Percentiles rank a stretch among this genome's conserved stretches.
Evolutionary conservation across 2,113 vertebrate genomes (phyloP).

Genomic region (Sceloporus tristichus): DNA sequence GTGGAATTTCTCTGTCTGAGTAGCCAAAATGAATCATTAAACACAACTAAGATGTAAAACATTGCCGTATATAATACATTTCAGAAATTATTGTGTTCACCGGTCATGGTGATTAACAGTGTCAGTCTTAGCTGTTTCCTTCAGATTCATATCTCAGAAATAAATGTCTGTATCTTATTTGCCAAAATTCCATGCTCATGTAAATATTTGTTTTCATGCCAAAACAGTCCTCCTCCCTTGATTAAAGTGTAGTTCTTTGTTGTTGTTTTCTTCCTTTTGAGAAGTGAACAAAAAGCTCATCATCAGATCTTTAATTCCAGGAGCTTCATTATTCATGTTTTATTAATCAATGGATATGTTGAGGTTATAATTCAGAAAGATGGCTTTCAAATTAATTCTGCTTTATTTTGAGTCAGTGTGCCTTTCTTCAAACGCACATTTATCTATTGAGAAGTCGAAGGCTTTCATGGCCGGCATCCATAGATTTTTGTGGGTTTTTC

Average conservation of each 20-base stretch:
- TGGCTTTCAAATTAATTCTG: background rate
- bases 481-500: too few species aligned
- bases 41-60: constrained; percentile 2
- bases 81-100: background rate
- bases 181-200: constrained; percentile 14
- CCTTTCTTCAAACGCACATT: background rate
- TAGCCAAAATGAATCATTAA: background rate
- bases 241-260: background rate
- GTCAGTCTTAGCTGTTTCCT: background rate
- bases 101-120: constrained; percentile 5
- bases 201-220: background rate
- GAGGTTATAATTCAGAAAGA: background rate
- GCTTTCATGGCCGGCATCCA: too few species aligned
- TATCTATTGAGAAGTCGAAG: too few species aligned
- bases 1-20: background rate
- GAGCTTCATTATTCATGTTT: constrained; percentile 34
- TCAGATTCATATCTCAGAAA: constrained; percentile 13
- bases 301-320: background rate
- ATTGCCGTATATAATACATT: background rate
- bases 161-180: constrained; percentile 44
- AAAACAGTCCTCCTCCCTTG: background rate
- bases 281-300: constrained; percentile 41
- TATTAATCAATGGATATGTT: background rate
- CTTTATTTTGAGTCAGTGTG: background rate
- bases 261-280: background rate